A percentile compares a stretch with the other conserved stretches of the same genome.
These are phyloP conservation scores for Chrysolina oricalcia DNA, from an alignment of 2,888 invertebrate genomes.

Conservation along the genomic window DNA sequence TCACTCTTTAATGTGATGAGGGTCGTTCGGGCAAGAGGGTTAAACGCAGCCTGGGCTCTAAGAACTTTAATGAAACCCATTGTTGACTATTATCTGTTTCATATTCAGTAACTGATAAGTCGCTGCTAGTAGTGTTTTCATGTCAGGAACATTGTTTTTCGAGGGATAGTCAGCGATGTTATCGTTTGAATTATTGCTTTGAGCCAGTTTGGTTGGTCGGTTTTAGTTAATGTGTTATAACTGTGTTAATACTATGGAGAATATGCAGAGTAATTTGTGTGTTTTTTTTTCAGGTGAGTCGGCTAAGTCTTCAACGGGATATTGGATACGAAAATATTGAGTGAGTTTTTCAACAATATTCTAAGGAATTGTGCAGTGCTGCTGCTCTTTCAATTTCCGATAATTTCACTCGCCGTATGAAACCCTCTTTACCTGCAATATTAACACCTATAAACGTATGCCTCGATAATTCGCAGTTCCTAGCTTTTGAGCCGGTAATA, in stretches of 20 bases:
- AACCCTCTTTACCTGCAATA: too few relatives aligned
- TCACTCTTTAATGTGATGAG: slow-evolving; percentile 34
- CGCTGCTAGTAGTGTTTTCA: slow-evolving; percentile 42
- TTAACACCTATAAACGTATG: too few relatives aligned
- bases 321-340: neutral
- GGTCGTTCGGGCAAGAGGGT: slow-evolving; percentile 42
- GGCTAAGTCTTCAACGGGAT: neutral
- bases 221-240: slow-evolving; percentile 11
- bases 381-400: too few relatives aligned
- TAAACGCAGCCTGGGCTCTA: slow-evolving; percentile 42
- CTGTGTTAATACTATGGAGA: neutral
- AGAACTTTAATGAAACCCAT: slow-evolving; percentile 51
- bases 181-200: slow-evolving; percentile 22
- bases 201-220: slow-evolving; percentile 2
- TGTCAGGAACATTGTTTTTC: slow-evolving; percentile 39
- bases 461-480: too few relatives aligned
- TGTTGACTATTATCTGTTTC: slow-evolving; percentile 44
- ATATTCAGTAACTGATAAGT: slow-evolving; percentile 46
- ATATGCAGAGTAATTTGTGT: neutral
- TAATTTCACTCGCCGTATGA: too few relatives aligned
- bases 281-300: slow-evolving; percentile 6
- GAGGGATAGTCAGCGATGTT: slow-evolving; percentile 16
- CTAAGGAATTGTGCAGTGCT: neutral
- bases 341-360: neutral
- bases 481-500: too few relatives aligned